Percentiles rank a stretch among this genome's conserved stretches.
phyloP scores from a whole-genome alignment of 2,797 vertebrate genomes.

The Novumbra hubbsi region DNA sequence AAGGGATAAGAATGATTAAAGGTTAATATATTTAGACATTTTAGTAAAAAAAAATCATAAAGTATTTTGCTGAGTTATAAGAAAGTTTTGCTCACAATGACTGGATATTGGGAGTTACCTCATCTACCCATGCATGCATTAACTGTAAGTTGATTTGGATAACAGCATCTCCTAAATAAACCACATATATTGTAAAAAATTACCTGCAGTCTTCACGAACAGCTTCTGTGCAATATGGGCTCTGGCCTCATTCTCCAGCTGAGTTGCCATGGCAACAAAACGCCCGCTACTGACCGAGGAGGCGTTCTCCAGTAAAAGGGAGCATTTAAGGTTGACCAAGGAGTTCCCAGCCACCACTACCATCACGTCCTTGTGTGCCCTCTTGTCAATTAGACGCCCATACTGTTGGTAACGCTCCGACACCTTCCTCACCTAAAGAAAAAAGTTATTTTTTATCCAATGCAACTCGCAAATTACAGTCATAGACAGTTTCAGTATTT shows the following conservation, averaged over 20 bases:
- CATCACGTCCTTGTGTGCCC: conserved; percentile 72
- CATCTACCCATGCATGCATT: not conserved
- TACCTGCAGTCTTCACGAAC: conserved; percentile 73
- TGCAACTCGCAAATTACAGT: not conserved
- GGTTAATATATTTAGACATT: not conserved
- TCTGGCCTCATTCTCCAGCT: conserved; percentile 80
- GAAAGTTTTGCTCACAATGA: not conserved
- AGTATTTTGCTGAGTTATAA: not conserved
- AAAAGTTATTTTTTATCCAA: not conserved
- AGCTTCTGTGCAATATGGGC: conserved; percentile 79
- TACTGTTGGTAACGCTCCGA: conserved; percentile 72
- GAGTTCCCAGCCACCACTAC: conserved; percentile 82
- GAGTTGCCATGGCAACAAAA: conserved; percentile 75
- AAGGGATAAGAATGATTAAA: too few relatives aligned
- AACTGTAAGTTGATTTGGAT: not conserved
- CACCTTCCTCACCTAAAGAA: conserved; percentile 46
- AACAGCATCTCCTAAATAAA: not conserved
- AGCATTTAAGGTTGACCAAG: conserved; percentile 81
- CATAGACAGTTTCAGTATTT: not conserved
- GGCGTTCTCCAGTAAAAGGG: conserved; percentile 68
- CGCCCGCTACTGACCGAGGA: conserved; percentile 65
- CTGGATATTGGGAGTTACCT: not conserved
- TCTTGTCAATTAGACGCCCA: conserved; percentile 76
- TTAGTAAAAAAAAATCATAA: not conserved
- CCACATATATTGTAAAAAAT: not conserved